These are phyloP conservation scores for Polymixis flavicincta DNA, from an alignment of 2,888 invertebrate species.

Conservation along the genomic window DNA sequence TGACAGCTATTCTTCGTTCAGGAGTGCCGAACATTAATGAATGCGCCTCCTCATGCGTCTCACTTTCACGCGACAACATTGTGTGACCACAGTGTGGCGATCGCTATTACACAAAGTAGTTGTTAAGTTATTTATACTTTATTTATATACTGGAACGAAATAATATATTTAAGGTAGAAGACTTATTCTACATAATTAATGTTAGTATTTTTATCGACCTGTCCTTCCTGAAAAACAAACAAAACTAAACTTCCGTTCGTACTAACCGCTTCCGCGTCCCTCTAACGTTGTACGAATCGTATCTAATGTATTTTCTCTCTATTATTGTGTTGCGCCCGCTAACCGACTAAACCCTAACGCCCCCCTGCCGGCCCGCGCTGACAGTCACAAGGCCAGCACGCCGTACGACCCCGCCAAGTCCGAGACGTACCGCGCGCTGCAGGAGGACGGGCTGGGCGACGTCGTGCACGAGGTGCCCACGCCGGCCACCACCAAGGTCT, in stretches of 20 bases:
- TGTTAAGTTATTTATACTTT: slow-evolving; percentile 71
- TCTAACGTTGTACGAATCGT: slow-evolving; percentile 75
- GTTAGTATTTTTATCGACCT: slow-evolving; percentile 96
- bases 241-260: slow-evolving; percentile 77
- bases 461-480: slow-evolving; percentile 92
- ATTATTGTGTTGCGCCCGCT: slow-evolving; percentile 87
- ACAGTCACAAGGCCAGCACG: slow-evolving; percentile 92
- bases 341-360: slow-evolving; percentile 89
- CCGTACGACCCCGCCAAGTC: slow-evolving; percentile 97
- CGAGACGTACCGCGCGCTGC: slow-evolving; percentile 96
- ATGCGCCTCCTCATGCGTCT: slow-evolving; percentile 70
- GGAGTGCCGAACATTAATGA: slow-evolving; percentile 65
- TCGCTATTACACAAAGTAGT: slow-evolving; percentile 69
- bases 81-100: slow-evolving; percentile 73
- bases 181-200: slow-evolving; percentile 90
- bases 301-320: slow-evolving; percentile 83
- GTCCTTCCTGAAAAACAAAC: slow-evolving; percentile 94
- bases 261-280: slow-evolving; percentile 85
- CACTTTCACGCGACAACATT: slow-evolving; percentile 78
- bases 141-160: slow-evolving; percentile 68
- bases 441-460: slow-evolving; percentile 93
- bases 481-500: slow-evolving; percentile 94
- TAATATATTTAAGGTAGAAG: slow-evolving; percentile 79
- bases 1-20: slow-evolving; percentile 68
- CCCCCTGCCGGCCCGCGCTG: slow-evolving; percentile 73